phyloP scores from a whole-genome alignment of 2,113 vertebrate genomes.

The Rattus rattus region DNA sequence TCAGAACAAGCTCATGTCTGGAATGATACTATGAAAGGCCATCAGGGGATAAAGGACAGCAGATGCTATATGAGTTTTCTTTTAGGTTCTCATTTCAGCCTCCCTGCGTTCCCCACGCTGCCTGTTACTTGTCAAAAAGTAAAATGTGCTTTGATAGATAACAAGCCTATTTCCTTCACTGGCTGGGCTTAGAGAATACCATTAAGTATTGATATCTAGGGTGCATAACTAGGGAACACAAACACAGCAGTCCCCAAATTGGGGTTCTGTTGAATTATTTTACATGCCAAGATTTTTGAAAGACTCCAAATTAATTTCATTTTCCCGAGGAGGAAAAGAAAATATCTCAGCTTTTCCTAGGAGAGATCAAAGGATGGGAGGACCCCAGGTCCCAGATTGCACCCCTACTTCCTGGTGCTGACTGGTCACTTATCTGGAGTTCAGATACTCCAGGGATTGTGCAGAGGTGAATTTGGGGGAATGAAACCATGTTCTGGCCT shows the following conservation, averaged over 20 bases:
- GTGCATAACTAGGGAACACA: constrained; percentile 88
- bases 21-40: constrained; percentile 88
- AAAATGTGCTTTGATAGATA: constrained; percentile 93
- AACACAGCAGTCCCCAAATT: constrained; percentile 85
- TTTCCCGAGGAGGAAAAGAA: constrained; percentile 62
- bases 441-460: background rate
- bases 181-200: constrained; percentile 89
- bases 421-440: background rate
- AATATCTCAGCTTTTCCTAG: background rate
- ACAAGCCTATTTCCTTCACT: constrained; percentile 90
- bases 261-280: constrained; percentile 79
- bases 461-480: constrained; percentile 11
- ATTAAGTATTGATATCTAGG: constrained; percentile 91
- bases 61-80: constrained; percentile 92
- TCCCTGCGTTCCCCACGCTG: constrained; percentile 89
- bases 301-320: constrained; percentile 74
- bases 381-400: background rate
- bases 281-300: constrained; percentile 77
- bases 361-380: constrained; percentile 7
- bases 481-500: background rate
- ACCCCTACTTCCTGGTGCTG: background rate
- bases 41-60: constrained; percentile 91
- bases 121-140: constrained; percentile 90
- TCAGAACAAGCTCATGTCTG: constrained; percentile 90
- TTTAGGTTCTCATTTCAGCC: constrained; percentile 90